These are phyloP conservation scores for Drosophila ogumai DNA, from an alignment of 1,140 invertebrate species.

Conservation along the genomic window DNA sequence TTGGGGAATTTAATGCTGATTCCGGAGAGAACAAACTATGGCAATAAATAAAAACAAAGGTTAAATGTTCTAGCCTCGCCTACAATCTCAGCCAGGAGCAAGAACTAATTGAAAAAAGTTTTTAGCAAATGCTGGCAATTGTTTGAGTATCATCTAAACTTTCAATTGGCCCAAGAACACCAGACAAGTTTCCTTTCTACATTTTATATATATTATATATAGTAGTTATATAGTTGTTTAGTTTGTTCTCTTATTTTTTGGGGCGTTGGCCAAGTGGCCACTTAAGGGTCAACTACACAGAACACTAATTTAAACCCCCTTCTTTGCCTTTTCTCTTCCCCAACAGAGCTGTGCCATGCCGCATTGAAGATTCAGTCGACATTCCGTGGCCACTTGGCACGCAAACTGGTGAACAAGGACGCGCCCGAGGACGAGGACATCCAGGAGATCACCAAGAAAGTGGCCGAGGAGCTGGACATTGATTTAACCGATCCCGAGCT, in stretches of 20 bases:
- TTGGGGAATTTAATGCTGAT: conserved; percentile 1
- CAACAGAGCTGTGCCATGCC: conserved; percentile 93
- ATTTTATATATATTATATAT: not conserved
- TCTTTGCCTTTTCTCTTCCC: too few species aligned
- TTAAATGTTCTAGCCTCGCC: not conserved
- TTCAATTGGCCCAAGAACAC: conserved; percentile 41
- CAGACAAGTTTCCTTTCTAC: conserved; percentile 15
- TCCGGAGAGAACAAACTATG: not conserved
- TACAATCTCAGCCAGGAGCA: not conserved
- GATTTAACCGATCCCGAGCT: conserved; percentile 94
- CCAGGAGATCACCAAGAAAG: conserved; percentile 84
- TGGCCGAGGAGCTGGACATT: conserved; percentile 90
- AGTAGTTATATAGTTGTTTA: not conserved
- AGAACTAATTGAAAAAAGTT: conserved; percentile 64
- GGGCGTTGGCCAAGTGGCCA: conserved; percentile 56
- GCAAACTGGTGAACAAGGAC: conserved; percentile 88
- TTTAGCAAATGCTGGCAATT: conserved; percentile 32
- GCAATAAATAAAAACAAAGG: conserved; percentile 8
- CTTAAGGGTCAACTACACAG: conserved; percentile 35
- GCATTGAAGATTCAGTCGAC: conserved; percentile 97
- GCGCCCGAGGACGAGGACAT: conserved; percentile 85
- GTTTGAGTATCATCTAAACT: conserved; percentile 53
- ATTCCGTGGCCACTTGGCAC: conserved; percentile 95
- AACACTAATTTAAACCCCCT: conserved; percentile 36
- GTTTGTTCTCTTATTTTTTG: conserved; percentile 19